A percentile compares a stretch with the other conserved stretches of the same genome.
Evolutionary conservation across 1,140 invertebrate genomes (phyloP).

Genomic region (Heliconius melpomene): DNA sequence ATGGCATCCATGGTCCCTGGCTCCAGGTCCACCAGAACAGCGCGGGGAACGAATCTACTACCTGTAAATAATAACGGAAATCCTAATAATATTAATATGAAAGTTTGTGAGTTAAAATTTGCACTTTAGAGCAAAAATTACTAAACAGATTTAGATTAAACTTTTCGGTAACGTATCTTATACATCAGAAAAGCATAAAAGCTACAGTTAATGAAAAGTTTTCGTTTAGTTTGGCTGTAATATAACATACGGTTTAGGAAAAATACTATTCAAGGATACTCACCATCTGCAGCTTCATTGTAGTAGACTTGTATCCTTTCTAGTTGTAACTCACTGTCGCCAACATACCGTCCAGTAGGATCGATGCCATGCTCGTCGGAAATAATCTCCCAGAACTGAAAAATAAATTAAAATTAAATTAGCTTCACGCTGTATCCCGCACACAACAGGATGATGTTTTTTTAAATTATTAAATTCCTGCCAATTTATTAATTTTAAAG

Average conservation of each 20-base stretch:
- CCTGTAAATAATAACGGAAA: conserved; percentile 4
- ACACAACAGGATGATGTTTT: too few relatives aligned
- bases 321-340: conserved; percentile 90
- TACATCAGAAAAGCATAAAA: too few relatives aligned
- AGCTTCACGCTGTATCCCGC: too few relatives aligned
- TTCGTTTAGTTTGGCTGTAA: too few relatives aligned
- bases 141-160: too few relatives aligned
- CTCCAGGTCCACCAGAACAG: conserved; percentile 93
- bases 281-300: conserved; percentile 90
- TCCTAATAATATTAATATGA: too few relatives aligned
- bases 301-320: conserved; percentile 94
- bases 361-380: conserved; percentile 94
- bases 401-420: not conserved
- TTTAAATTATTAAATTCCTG: too few relatives aligned
- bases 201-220: too few relatives aligned
- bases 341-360: conserved; percentile 89
- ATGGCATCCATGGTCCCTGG: conserved; percentile 95
- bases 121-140: not conserved
- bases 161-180: too few relatives aligned
- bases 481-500: too few relatives aligned
- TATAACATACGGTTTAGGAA: too few relatives aligned
- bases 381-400: conserved; percentile 83
- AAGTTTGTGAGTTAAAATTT: too few relatives aligned
- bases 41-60: conserved; percentile 90
- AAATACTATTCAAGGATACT: conserved; percentile 45